These are phyloP conservation scores for Parotia lawesii DNA, from an alignment of 2,113 vertebrate species.

Conservation along the genomic window DNA sequence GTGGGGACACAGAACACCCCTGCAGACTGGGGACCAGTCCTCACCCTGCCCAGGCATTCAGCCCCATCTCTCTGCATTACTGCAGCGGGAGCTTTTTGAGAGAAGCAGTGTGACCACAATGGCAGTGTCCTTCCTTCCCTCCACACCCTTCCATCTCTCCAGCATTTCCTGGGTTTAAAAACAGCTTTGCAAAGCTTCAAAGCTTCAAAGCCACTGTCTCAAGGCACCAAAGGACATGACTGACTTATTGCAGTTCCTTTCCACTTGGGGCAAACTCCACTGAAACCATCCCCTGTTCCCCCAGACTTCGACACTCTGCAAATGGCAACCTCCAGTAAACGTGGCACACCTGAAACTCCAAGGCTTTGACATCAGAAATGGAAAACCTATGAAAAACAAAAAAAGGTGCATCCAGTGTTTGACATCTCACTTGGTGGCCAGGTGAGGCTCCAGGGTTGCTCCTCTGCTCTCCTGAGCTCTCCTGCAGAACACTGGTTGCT, in stretches of 20 bases:
- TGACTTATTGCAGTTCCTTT: neutral
- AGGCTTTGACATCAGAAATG: neutral
- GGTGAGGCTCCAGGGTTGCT: neutral
- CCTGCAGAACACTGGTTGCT: neutral
- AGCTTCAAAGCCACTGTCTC: neutral
- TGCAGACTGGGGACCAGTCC: neutral
- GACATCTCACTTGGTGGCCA: neutral
- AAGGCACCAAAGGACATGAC: neutral
- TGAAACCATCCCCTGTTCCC: neutral
- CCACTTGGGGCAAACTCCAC: neutral
- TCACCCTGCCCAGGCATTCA: neutral
- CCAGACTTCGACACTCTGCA: neutral
- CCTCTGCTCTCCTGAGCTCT: neutral
- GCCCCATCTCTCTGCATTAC: neutral
- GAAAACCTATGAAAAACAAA: neutral
- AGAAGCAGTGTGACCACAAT: rapidly evolving
- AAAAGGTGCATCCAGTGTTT: neutral
- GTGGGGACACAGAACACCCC: neutral
- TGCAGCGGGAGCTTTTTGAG: neutral
- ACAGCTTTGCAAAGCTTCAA: neutral
- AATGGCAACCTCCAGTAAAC: neutral
- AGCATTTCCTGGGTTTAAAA: neutral
- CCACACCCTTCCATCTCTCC: neutral
- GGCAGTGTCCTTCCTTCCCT: neutral
- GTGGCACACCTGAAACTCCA: neutral